These are phyloP conservation scores for Eumeta japonica DNA, from an alignment of 1,140 invertebrate species.

Conservation along the genomic window DNA sequence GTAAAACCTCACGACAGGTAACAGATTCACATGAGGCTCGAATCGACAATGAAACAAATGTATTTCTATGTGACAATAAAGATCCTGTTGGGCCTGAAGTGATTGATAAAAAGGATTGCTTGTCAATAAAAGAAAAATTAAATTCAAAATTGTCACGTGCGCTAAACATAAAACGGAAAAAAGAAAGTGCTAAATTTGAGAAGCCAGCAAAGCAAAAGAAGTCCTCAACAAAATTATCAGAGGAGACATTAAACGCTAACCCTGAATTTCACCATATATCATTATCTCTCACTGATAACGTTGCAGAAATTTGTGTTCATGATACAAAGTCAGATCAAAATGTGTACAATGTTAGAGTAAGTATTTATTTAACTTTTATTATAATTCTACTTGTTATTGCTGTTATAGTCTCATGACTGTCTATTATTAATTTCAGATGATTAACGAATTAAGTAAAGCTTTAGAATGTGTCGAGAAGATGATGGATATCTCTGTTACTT, in stretches of 20 bases:
- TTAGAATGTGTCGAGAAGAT: constrained; percentile 26
- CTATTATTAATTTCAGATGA: constrained; percentile 23
- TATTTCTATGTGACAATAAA: constrained; percentile 25
- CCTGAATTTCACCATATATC: constrained; percentile 30
- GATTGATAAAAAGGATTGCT: constrained; percentile 44
- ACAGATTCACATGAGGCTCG: constrained; percentile 8
- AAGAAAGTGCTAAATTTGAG: constrained; percentile 31
- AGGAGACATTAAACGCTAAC: constrained; percentile 15
- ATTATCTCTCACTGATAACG: constrained; percentile 28
- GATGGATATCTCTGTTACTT: constrained; percentile 35
- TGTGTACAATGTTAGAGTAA: constrained; percentile 31
- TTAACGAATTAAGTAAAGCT: constrained; percentile 36
- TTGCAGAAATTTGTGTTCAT: constrained; percentile 36
- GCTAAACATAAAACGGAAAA: constrained; percentile 41
- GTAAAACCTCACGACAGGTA: constrained; percentile 8
- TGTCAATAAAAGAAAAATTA: constrained; percentile 47
- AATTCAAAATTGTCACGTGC: constrained; percentile 42
- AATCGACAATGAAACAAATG: constrained; percentile 13
- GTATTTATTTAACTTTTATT: constrained; percentile 9
- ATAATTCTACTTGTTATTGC: constrained; percentile 6
- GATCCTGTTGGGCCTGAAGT: constrained; percentile 21
- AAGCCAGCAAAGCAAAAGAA: constrained; percentile 39
- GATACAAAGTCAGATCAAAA: constrained; percentile 20
- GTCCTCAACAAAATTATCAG: constrained; percentile 12
- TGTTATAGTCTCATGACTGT: neutral